phyloP scores from a whole-genome alignment of 2,113 vertebrate genomes.

The Emydocephalus ijimae region DNA sequence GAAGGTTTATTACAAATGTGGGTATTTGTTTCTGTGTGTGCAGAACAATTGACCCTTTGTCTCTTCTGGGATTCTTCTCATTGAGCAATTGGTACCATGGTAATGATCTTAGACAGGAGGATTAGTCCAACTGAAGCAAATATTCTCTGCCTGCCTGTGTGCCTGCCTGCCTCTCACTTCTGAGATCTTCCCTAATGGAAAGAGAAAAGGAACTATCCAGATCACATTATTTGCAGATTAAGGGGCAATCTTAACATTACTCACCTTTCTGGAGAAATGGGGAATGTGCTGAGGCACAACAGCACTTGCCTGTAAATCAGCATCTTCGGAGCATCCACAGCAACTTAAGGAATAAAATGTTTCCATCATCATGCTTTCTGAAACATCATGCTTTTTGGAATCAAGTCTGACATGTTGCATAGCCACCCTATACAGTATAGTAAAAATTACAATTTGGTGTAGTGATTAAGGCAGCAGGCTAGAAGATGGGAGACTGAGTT shows the following conservation, averaged over 20 bases:
- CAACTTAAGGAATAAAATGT: not conserved
- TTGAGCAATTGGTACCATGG: not conserved
- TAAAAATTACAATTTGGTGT: not conserved
- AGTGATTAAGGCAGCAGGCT: not conserved
- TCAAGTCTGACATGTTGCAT: not conserved
- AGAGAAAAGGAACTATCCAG: not conserved
- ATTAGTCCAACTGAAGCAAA: not conserved
- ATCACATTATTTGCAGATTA: not conserved
- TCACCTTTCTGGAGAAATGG: not conserved
- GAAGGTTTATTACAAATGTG: not conserved
- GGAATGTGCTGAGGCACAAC: not conserved
- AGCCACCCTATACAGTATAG: not conserved
- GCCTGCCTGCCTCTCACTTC: not conserved
- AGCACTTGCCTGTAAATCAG: not conserved
- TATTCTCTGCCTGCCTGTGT: not conserved
- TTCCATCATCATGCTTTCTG: not conserved
- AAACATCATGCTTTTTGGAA: too few relatives aligned
- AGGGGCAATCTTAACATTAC: not conserved
- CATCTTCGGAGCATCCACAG: not conserved
- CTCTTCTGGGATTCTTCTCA: not conserved
- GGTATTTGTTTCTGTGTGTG: not conserved
- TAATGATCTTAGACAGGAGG: not conserved
- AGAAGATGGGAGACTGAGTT: not conserved
- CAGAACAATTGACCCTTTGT: not conserved
- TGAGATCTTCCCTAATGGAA: not conserved